Conservation (phyloP, 2,888 invertebrate species). For the Rhimphoctona megacephalus region DNA sequence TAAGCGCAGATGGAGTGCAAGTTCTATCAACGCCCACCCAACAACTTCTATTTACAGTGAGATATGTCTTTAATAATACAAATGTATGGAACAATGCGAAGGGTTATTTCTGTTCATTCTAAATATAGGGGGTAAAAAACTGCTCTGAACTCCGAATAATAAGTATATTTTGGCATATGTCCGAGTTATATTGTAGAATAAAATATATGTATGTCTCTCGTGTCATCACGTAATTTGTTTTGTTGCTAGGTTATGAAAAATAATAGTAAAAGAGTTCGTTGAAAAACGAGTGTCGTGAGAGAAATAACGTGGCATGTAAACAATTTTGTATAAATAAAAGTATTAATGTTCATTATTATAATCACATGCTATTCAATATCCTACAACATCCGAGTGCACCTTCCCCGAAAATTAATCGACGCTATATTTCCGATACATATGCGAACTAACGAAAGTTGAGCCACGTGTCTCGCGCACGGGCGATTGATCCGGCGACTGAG, state of each 20-base stretch:
- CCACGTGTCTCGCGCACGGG: not conserved
- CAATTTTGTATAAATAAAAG: too few relatives aligned
- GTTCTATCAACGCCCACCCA: slow-evolving; percentile 7
- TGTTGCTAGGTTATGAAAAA: too few relatives aligned
- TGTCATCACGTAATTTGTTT: too few relatives aligned
- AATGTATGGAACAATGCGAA: not conserved
- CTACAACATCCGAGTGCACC: not conserved
- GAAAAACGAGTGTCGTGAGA: too few relatives aligned
- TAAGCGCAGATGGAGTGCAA: slow-evolving; percentile 6
- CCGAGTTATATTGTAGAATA: too few relatives aligned
- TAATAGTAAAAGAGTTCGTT: too few relatives aligned
- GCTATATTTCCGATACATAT: not conserved
- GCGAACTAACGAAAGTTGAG: not conserved
- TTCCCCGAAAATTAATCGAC: not conserved
- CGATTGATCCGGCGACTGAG: not conserved
- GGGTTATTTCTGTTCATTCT: not conserved
- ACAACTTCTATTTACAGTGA: not conserved
- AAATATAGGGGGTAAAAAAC: not conserved
- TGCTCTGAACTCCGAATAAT: not conserved
- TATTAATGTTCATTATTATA: too few relatives aligned
- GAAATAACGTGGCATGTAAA: too few relatives aligned
- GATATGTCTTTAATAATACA: not conserved
- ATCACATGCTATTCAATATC: too few relatives aligned
- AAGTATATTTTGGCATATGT: not conserved
- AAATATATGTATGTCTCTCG: too few relatives aligned